phyloP scores from a whole-genome alignment of 2,888 invertebrate species.

The Synergus gifuensis region DNA sequence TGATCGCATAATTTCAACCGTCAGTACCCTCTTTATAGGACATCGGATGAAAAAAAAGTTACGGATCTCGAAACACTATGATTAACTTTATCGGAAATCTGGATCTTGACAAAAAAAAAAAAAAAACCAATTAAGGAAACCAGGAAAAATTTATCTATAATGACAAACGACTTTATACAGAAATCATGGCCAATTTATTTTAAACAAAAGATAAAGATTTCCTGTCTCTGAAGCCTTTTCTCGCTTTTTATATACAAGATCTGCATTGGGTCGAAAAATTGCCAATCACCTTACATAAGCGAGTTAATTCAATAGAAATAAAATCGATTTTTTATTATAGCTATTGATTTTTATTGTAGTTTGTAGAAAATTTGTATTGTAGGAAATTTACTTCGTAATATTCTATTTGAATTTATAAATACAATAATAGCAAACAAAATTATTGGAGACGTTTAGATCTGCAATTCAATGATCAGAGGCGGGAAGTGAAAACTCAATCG shows the following conservation, averaged over 20 bases:
- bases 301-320: neutral
- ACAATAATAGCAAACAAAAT: neutral
- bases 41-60: neutral
- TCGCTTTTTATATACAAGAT: neutral
- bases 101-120: neutral
- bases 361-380: too few species aligned
- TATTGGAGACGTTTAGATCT: neutral
- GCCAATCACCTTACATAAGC: neutral
- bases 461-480: neutral
- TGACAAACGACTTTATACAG: neutral
- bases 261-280: neutral
- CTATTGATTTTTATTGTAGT: neutral
- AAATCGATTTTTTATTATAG: neutral
- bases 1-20: constrained; percentile 55
- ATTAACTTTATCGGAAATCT: neutral
- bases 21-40: constrained; percentile 17
- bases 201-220: neutral
- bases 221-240: neutral
- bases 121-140: neutral
- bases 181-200: neutral
- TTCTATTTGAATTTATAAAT: too few species aligned
- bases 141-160: neutral
- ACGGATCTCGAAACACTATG: neutral
- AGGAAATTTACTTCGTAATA: too few species aligned
- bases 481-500: neutral